Percentiles rank a stretch among this genome's conserved stretches.
These are phyloP conservation scores for Megaceryle alcyon DNA, from an alignment of 2,797 vertebrate genomes.

Conservation along the genomic window DNA sequence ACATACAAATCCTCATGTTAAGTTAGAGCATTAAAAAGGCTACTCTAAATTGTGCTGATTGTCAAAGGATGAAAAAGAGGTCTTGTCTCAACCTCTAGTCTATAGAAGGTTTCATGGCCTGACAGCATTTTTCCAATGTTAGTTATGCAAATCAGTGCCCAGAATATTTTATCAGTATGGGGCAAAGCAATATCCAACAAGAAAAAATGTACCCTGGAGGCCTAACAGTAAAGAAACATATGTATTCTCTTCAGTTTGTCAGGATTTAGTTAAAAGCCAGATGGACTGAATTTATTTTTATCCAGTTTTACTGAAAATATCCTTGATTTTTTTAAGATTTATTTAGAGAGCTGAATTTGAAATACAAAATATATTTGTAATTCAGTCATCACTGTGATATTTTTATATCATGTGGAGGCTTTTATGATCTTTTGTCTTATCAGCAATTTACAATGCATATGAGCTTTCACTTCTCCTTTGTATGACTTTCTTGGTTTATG, in stretches of 20 bases:
- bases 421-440: neutral
- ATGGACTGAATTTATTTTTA: conserved; percentile 34
- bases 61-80: neutral
- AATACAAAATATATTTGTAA: neutral
- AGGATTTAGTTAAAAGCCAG: conserved; percentile 1
- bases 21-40: neutral
- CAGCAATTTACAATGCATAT: neutral
- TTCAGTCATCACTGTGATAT: neutral
- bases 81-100: neutral
- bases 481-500: neutral
- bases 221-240: conserved; percentile 14
- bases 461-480: neutral
- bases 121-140: neutral
- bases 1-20: neutral
- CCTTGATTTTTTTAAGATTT: neutral
- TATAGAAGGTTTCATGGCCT: neutral
- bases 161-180: neutral
- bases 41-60: neutral
- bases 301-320: conserved; percentile 16
- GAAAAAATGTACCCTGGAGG: neutral
- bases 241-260: neutral
- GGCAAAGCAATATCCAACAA: neutral
- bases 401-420: neutral
- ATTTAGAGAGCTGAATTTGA: neutral
- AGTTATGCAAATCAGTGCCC: neutral